A percentile compares a stretch with the other conserved stretches of the same genome.
These are phyloP conservation scores for Malurus leucopterus DNA, from an alignment of 2,797 vertebrate species.

Conservation along the genomic window DNA sequence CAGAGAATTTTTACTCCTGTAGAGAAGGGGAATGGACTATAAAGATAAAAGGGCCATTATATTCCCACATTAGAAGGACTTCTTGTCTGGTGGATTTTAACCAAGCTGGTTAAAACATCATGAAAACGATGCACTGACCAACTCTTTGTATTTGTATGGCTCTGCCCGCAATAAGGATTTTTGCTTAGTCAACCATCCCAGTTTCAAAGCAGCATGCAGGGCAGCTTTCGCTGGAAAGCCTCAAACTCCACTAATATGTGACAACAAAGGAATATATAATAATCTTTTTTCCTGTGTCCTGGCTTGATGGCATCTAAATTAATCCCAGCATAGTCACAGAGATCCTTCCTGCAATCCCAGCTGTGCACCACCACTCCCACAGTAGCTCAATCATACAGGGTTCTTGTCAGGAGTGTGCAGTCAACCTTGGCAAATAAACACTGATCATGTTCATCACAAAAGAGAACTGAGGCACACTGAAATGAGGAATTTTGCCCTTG, in stretches of 20 bases:
- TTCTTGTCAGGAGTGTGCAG: neutral
- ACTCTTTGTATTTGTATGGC: neutral
- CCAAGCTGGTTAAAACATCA: constrained; percentile 32
- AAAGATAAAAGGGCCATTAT: constrained; percentile 32
- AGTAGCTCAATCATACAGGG: accelerated
- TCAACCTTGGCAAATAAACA: neutral
- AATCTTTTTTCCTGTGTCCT: neutral
- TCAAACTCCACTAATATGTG: neutral
- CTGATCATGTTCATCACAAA: neutral
- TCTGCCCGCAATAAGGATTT: neutral
- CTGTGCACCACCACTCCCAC: neutral
- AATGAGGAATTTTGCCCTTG: neutral
- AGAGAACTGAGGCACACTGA: neutral
- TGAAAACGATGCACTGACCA: neutral
- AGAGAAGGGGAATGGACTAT: neutral
- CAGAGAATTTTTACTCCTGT: constrained; percentile 16
- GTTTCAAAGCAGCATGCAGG: neutral
- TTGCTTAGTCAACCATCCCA: neutral
- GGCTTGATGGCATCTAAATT: neutral
- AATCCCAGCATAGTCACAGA: neutral
- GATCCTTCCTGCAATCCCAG: neutral
- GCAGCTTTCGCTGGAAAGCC: neutral
- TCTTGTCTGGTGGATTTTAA: constrained; percentile 41
- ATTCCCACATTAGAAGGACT: constrained; percentile 32
- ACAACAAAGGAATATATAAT: neutral